Percentiles rank a stretch among this genome's conserved stretches.
Conservation (phyloP, 1,140 invertebrate genomes). For the Kradibia gibbosae region DNA sequence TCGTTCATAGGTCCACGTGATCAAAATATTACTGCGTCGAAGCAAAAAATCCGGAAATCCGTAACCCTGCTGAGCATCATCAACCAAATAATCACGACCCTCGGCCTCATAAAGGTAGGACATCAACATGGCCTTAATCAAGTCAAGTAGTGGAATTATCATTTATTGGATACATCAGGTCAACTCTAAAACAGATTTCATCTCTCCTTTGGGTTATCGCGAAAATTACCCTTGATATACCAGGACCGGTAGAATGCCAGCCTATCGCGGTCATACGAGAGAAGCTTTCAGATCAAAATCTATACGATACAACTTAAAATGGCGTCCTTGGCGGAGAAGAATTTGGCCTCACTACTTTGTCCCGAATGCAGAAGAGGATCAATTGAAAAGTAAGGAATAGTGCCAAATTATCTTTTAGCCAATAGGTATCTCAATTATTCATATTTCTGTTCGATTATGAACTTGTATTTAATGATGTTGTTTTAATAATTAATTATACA, state of each 20-base stretch:
- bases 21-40: too few relatives aligned
- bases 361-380: constrained; percentile 78
- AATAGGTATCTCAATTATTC: constrained; percentile 81
- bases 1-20: too few relatives aligned
- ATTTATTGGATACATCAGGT: constrained; percentile 81
- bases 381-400: constrained; percentile 81
- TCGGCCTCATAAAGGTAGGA: constrained; percentile 81
- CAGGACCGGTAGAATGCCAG: constrained; percentile 68
- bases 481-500: too few relatives aligned
- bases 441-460: too few relatives aligned
- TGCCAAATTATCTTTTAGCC: constrained; percentile 88
- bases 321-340: constrained; percentile 79
- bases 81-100: constrained; percentile 63
- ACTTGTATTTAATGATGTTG: too few relatives aligned
- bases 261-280: constrained; percentile 74
- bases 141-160: constrained; percentile 81
- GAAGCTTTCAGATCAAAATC: constrained; percentile 83
- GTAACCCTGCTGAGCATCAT: constrained; percentile 63
- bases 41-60: constrained; percentile 46
- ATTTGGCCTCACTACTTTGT: constrained; percentile 75
- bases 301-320: constrained; percentile 86
- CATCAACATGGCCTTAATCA: constrained; percentile 90
- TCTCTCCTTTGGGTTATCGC: constrained; percentile 83
- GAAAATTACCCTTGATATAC: constrained; percentile 72
- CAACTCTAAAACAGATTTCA: constrained; percentile 90